Percentiles rank a stretch among this genome's conserved stretches.
phyloP scores from a whole-genome alignment of 2,888 invertebrate genomes.

The Platycnemis pennipes region DNA sequence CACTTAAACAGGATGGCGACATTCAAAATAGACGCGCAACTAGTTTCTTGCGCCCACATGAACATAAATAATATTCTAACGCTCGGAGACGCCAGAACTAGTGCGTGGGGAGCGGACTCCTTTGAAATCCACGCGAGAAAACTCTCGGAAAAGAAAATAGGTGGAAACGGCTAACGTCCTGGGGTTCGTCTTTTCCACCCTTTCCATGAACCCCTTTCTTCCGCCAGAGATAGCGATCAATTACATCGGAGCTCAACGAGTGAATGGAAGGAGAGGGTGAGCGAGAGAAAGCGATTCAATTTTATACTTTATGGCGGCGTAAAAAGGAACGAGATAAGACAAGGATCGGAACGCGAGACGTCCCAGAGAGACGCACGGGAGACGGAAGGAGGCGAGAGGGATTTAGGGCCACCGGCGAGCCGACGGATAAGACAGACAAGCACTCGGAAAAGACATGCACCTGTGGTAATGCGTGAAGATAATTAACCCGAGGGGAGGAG shows the following conservation, averaged over 20 bases:
- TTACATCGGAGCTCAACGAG: background rate
- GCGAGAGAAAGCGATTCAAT: background rate
- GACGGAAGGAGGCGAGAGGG: background rate
- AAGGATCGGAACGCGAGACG: background rate
- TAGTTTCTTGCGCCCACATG: background rate
- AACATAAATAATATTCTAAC: background rate
- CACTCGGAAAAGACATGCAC: background rate
- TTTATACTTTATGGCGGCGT: background rate
- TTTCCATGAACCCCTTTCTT: background rate
- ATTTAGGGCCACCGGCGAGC: conserved; percentile 2
- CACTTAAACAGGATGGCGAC: background rate
- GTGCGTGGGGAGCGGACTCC: background rate
- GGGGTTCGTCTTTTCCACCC: background rate
- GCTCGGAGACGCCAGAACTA: background rate
- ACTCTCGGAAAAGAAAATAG: background rate
- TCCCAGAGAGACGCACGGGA: background rate
- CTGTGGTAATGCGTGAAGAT: background rate
- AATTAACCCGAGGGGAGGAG: background rate
- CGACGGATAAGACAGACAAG: background rate
- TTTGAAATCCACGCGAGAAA: background rate
- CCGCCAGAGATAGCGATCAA: background rate
- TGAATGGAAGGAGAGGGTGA: background rate
- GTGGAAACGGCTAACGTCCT: background rate
- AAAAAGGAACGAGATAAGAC: conserved; percentile 9
- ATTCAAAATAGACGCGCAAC: background rate